Evolutionary conservation across 2,113 vertebrate species (phyloP).

Genomic region (Prionailurus viverrinus): DNA sequence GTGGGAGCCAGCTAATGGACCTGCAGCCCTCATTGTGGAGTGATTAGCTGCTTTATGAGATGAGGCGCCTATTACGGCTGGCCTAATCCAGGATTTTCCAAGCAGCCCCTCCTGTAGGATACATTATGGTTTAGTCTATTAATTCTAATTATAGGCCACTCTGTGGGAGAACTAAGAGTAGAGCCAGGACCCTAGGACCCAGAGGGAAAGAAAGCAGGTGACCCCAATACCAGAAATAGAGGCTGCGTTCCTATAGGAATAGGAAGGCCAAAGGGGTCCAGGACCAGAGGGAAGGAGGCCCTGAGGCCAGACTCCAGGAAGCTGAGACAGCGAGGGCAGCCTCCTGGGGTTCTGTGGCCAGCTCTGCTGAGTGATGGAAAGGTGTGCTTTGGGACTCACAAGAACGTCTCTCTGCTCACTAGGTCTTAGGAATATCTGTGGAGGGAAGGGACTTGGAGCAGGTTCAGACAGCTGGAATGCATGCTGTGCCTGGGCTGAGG

Average conservation of each 20-base stretch:
- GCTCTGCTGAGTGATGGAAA: background rate
- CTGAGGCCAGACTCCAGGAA: background rate
- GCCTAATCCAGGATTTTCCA: conserved; percentile 67
- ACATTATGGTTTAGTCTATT: conserved; percentile 69
- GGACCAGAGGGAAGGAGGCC: background rate
- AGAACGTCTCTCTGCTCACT: background rate
- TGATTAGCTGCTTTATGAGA: conserved; percentile 77
- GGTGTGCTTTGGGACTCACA: background rate
- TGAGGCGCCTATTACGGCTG: conserved; percentile 56
- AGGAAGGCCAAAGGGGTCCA: background rate
- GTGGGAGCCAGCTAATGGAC: conserved; percentile 61
- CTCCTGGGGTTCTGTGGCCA: background rate
- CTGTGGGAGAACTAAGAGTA: conserved; percentile 45
- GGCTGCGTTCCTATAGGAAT: background rate
- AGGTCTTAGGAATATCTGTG: background rate
- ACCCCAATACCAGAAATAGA: background rate
- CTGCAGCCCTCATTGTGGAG: conserved; percentile 10
- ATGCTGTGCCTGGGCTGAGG: background rate
- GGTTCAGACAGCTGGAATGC: background rate
- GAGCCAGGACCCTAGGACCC: conserved; percentile 51
- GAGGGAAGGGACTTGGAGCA: background rate
- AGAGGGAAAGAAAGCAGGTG: conserved; percentile 30
- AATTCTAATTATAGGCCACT: conserved; percentile 76
- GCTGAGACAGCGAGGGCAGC: background rate
- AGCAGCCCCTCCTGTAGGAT: conserved; percentile 71